A percentile compares a stretch with the other conserved stretches of the same genome.
Conservation (phyloP, 2,888 invertebrate genomes). For the Drosophila melanocephala region DNA sequence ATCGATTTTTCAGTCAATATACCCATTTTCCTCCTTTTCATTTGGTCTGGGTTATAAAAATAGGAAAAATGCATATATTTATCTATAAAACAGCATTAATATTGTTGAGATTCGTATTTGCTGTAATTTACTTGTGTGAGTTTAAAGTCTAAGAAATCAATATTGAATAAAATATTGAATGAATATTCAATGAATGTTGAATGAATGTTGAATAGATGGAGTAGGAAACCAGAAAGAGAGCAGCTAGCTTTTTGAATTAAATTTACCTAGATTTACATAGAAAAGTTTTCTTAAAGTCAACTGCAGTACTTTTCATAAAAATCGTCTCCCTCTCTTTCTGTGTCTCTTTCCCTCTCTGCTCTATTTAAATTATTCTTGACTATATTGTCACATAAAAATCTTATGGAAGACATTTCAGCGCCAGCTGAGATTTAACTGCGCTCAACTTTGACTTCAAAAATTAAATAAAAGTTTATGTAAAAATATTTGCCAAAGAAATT, state of each 20-base stretch:
- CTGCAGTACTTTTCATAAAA: not conserved
- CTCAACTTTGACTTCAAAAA: slow-evolving; percentile 42
- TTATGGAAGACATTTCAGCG: slow-evolving; percentile 4
- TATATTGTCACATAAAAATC: not conserved
- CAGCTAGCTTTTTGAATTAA: not conserved
- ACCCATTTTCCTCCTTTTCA: not conserved
- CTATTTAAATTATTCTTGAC: not conserved
- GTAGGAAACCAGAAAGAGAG: not conserved
- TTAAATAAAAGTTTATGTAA: slow-evolving; percentile 48
- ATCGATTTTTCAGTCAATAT: not conserved
- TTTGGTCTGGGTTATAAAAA: not conserved
- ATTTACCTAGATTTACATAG: not conserved
- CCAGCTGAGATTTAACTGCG: slow-evolving; percentile 22
- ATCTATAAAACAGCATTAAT: not conserved
- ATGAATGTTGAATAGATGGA: not conserved
- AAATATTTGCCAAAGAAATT: slow-evolving; percentile 55
- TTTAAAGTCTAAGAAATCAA: not conserved
- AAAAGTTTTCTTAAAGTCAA: not conserved
- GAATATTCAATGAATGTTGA: not conserved
- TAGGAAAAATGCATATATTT: not conserved
- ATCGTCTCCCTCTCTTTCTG: not conserved
- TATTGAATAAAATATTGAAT: not conserved
- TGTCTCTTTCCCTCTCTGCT: not conserved
- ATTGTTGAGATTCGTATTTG: not conserved
- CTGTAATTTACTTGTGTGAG: not conserved